phyloP scores from a whole-genome alignment of 2,888 invertebrate species.

The Ichneumon xanthorius region DNA sequence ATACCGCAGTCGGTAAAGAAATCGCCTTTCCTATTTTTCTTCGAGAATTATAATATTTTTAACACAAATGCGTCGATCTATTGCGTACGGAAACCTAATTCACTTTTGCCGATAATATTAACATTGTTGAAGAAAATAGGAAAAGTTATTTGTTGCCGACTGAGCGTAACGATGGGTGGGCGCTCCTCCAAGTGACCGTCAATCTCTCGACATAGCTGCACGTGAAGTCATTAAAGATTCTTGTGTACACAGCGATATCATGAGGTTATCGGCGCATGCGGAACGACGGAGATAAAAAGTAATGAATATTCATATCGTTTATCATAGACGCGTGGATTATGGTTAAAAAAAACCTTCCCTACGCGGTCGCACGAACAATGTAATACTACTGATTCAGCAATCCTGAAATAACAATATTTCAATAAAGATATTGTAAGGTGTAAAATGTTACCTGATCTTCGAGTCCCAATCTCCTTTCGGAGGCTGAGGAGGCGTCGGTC shows the following conservation, averaged over 20 bases:
- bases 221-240: background rate
- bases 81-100: background rate
- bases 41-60: background rate
- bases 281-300: background rate
- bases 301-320: background rate
- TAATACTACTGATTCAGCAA: background rate
- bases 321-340: background rate
- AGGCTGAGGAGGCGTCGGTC: slow-evolving; percentile 84
- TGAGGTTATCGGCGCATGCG: background rate
- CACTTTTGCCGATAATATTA: background rate
- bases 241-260: background rate
- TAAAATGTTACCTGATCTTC: slow-evolving; percentile 76
- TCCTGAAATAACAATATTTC: background rate
- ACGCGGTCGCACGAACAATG: background rate
- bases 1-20: background rate
- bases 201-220: background rate
- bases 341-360: background rate
- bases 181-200: background rate
- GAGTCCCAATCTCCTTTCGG: slow-evolving; percentile 78
- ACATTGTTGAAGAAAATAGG: background rate
- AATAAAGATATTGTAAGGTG: background rate
- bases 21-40: background rate
- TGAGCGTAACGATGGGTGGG: background rate
- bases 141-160: background rate
- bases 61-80: too few relatives aligned